Evolutionary conservation across 2,113 vertebrate genomes (phyloP).

Genomic region (Arenaria interpres): DNA sequence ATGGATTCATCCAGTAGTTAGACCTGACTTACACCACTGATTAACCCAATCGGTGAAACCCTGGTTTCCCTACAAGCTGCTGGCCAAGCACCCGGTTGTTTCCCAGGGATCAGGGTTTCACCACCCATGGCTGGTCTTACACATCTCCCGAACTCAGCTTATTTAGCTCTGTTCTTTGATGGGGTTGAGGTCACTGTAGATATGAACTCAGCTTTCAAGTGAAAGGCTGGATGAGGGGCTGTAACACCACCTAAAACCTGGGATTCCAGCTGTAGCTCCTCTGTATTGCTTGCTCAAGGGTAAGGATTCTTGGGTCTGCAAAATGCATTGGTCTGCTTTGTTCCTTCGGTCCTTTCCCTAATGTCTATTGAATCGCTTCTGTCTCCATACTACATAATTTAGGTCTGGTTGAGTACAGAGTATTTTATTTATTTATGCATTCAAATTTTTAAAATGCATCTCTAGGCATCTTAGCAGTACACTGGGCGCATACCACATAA

Average conservation of each 20-base stretch:
- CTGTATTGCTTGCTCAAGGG: background rate
- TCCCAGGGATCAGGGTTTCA: background rate
- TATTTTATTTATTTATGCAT: constrained; percentile 66
- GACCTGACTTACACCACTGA: background rate
- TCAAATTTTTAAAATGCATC: constrained; percentile 53
- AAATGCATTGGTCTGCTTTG: background rate
- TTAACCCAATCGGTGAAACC: background rate
- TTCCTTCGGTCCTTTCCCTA: background rate
- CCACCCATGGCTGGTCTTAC: background rate
- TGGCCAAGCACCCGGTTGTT: rapidly evolving
- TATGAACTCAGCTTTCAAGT: background rate
- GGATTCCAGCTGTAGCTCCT: background rate
- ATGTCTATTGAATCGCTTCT: background rate
- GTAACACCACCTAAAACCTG: background rate
- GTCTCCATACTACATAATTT: constrained; percentile 1
- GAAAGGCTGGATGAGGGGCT: background rate
- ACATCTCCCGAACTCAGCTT: background rate
- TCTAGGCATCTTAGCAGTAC: constrained; percentile 13
- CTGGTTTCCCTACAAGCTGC: background rate
- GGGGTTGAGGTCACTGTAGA: background rate
- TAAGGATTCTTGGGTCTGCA: background rate
- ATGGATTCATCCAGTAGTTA: background rate
- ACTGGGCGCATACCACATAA: constrained; percentile 3
- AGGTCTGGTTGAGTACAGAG: constrained; percentile 14
- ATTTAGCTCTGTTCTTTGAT: background rate